A percentile compares a stretch with the other conserved stretches of the same genome.
Conservation (phyloP, 2,888 invertebrate genomes). For the Trichopria drosophilae region DNA sequence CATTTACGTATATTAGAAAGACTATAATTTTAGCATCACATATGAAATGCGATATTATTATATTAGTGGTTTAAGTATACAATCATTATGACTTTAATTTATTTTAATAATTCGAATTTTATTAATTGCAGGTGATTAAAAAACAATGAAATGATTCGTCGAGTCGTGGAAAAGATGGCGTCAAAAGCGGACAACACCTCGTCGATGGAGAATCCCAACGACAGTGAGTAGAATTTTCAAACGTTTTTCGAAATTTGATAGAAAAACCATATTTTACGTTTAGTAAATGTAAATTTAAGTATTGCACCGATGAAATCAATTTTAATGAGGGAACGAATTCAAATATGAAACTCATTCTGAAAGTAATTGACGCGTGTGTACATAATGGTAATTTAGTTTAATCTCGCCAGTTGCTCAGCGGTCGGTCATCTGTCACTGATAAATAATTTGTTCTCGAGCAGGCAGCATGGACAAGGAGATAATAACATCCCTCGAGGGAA, state of each 20-base stretch:
- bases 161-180: too few species aligned
- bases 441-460: constrained; percentile 29
- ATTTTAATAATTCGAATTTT: too few species aligned
- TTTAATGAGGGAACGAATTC: neutral
- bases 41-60: too few species aligned
- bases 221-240: constrained; percentile 42
- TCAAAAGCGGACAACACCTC: constrained; percentile 52
- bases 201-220: constrained; percentile 52
- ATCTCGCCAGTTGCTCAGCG: neutral
- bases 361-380: neutral
- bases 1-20: too few species aligned
- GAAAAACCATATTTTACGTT: too few species aligned
- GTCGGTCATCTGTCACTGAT: neutral
- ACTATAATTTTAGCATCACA: too few species aligned
- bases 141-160: too few species aligned
- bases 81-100: too few species aligned
- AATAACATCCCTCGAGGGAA: constrained; percentile 30
- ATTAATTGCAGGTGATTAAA: too few species aligned
- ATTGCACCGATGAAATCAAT: too few species aligned
- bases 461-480: constrained; percentile 50
- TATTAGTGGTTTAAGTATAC: too few species aligned
- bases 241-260: neutral
- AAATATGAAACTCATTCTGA: neutral
- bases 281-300: too few species aligned
- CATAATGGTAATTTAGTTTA: neutral